Base-by-base conservation (phyloP, 2,888 invertebrate genomes). In the Caenorhabditis becei region DNA sequence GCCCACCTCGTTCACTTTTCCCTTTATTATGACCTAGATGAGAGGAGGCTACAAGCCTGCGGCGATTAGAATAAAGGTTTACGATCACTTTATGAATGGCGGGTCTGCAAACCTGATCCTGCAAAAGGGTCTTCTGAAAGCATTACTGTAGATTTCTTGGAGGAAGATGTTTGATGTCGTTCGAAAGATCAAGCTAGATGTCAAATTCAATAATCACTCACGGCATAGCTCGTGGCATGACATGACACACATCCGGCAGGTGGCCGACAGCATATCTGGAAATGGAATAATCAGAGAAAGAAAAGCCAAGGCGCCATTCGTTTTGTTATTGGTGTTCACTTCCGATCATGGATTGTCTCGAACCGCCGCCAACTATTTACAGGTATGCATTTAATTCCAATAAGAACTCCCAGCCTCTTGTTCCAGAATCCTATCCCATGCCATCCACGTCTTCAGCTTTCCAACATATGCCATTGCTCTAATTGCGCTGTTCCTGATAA, bases 11-110 rank as follows among this genome's bases (percentile, higher is more conserved):
- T 56, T 47, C 56, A 67, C 54, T 49, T 28, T 54, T 53, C 66
- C 56, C 47, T 28, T 41, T 41, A 37, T 67, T 35, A 71, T 62
- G 70, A 71, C 70, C 62, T 62, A 67, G 56, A 66, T 66, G 65
- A 37, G n/a, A 54, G 32, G 61, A 70, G 69, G 69, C 69, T 70
- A 69, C 37, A 71, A 71, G 58, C 70, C 37, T 53, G 35, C 61
- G 61, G 53, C 61, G 41, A 41, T 53, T 51, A 41, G 26, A 67
- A 67, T 49, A 70, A 70, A 59, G 59, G 51, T 71, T 71, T 62
- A 71, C 59, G 70, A 71, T 71, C 70, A 61, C 51, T 61, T 61
- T 51, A 61, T 28, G 61, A 37, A 51, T 59, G 58, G 51, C 37
- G 66, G 66, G 53, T 54, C 35, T 26, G 28, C 37, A 51, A 62